Base-by-base conservation (phyloP, 92 coral and sea anemone species). In the Scolanthus callimorphus region DNA sequence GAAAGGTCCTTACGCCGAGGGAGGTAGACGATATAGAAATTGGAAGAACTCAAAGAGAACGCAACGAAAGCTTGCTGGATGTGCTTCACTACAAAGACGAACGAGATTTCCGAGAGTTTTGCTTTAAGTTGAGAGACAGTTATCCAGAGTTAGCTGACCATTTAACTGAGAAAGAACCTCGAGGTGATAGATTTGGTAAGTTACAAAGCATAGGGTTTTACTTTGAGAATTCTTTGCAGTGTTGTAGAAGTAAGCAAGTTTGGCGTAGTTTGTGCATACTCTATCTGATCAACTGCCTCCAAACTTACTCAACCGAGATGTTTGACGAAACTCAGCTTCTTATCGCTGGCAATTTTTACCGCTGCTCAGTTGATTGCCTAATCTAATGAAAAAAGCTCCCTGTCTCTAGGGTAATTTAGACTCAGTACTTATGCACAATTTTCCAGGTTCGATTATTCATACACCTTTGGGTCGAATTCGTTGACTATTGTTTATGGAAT, bases 81-180 rank as follows among this genome's bases (percentile, higher is more conserved):
- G 76, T 87, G 12, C 77, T 87, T 17, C 96, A 87, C 58, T 87
- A 87, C 77, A 87, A 87, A 67, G 96, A 90, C 27, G 90, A 85
- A 41, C 59, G 74, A 45, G 96, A 86, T 6, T 87, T 82, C 66
- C 60, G 76, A 4, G 96, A 87, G 70, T 73, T 87, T 12, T 83
- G 90, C 71, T 70, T 43, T 31, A 85, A 85, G 20, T 63, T 87
- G 29, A 90, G 83, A 28, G 96, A 87, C 21, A 58, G 70, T 0
- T 72, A 70, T 56, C 96, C 96, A 0, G 79, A 83, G 46, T 73
- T 87, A 23, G 96, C 96, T 21, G 65, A 78, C 15, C 73, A 71
- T 24, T 34, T 87, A 58, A 57, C 57, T 27, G 79, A 67, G 4
- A 87, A 67, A 50, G 85, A 75, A 24, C 76, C 90, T 4, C 82